Conservation (phyloP, 2,113 vertebrate species). For the Fulmarus glacialis region DNA sequence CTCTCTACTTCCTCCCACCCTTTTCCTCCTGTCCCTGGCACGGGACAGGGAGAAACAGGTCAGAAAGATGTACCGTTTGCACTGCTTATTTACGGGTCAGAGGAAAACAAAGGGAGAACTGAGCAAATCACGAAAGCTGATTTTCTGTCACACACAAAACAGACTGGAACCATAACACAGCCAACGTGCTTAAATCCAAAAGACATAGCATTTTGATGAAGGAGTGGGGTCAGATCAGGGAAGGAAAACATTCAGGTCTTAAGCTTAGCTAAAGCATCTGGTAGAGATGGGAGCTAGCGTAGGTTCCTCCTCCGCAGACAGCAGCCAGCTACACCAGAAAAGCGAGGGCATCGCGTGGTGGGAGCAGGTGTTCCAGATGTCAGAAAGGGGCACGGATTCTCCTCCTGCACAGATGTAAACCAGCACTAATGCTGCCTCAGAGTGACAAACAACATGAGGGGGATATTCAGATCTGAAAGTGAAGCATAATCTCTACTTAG, state of each 20-base stretch:
- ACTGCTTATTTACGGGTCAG: neutral
- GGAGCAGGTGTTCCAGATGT: neutral
- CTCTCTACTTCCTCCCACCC: neutral
- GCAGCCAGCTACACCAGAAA: neutral
- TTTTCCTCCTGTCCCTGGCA: neutral
- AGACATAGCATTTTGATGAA: neutral
- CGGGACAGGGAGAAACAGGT: neutral
- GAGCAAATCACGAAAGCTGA: neutral
- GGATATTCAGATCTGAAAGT: neutral
- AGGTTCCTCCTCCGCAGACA: neutral
- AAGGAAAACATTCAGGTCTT: neutral
- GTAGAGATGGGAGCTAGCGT: neutral
- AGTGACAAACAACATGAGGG: neutral
- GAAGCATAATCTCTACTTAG: neutral
- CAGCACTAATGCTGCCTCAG: neutral
- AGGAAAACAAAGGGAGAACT: neutral
- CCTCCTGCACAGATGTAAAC: neutral
- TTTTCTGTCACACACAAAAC: neutral
- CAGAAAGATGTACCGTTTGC: neutral
- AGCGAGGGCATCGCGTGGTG: fast-evolving
- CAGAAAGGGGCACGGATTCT: neutral
- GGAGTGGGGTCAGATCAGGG: neutral
- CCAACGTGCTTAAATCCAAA: neutral
- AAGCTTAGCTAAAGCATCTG: neutral
- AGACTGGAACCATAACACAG: neutral